These are phyloP conservation scores for Morinoia aosen DNA, from an alignment of 2,888 invertebrate genomes.

Conservation along the genomic window DNA sequence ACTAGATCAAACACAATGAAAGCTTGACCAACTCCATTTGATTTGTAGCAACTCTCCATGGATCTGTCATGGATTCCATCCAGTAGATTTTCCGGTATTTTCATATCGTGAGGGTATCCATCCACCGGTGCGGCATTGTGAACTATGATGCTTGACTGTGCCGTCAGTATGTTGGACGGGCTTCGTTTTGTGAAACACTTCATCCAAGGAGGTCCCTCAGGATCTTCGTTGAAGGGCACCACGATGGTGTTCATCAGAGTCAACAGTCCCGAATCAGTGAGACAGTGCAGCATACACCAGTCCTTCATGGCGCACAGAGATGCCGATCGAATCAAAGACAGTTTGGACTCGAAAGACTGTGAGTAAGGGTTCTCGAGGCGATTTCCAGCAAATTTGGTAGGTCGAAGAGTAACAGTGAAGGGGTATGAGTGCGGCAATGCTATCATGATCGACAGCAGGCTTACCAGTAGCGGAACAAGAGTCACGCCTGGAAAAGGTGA, in stretches of 20 bases:
- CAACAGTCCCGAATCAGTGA: background rate
- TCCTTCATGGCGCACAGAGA: slow-evolving; percentile 1
- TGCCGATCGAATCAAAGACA: background rate
- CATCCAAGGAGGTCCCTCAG: background rate
- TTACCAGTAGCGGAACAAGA: background rate
- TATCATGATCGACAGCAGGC: background rate
- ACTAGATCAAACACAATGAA: background rate
- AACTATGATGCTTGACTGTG: background rate
- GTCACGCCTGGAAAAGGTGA: background rate
- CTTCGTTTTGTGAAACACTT: background rate
- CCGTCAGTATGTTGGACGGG: background rate
- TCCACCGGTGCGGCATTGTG: background rate
- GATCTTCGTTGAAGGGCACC: background rate
- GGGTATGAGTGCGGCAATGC: background rate
- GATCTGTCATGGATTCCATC: background rate
- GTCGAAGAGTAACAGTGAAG: background rate
- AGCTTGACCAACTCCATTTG: background rate
- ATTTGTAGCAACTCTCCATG: background rate
- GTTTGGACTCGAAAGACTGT: background rate
- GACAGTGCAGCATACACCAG: background rate
- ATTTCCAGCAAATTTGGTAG: background rate
- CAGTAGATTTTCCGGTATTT: background rate
- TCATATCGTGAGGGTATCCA: background rate
- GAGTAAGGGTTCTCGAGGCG: background rate
- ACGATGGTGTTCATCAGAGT: background rate